Evolutionary conservation across 2,888 invertebrate genomes (phyloP), one percentile per base, ranked within the genome.

Genomic region (Sphecodes monilicornis): DNA sequence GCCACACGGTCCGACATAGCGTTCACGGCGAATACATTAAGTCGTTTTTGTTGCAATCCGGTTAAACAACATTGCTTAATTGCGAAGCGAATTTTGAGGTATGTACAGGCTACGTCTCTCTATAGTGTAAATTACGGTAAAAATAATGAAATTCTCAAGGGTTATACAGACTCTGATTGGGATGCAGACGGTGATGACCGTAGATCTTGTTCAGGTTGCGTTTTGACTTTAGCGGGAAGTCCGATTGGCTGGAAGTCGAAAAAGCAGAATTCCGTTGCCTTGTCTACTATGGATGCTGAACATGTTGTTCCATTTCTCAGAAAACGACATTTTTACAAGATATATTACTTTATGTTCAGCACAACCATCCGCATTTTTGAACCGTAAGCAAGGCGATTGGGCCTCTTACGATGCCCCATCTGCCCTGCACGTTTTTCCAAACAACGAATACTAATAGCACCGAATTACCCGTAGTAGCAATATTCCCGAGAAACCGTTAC

Each of bases 221-320:
- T 60, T 29, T 4, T 66, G 29, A 64, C 16, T 0, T 32, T 64
- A 11, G n/a, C 75, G 2, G 64, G 46, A 13, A 32, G 36, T 41
- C 43, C 75, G 1, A 54, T 69, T 36, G 54, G 54, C 22, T 76
- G 76, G 69, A 69, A 68, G 1, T 54, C 54, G 4, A 50, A 54
- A n/a, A 76, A 68, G n/a, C 76, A 76, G 1, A 22, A 11, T 0
- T 39, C 54, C 0, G 66, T 76, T 16, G 32, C 66, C 0, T 66
- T 66, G 1, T 75, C 66, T 0, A 75, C 75, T 1, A 75, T 75
- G 66, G 75, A 75, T n/a, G 75, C 75, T 0, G 66, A 75, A 16
- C 66, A 66, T n/a, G n/a, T n/a, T n/a, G n/a, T n/a, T n/a, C n/a
- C n/a, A n/a, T n/a, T n/a, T n/a, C n/a, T n/a, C n/a, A n/a, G n/a